Evolutionary conservation across 2,113 vertebrate genomes (phyloP).

Genomic region (Hemichromis elongatus): DNA sequence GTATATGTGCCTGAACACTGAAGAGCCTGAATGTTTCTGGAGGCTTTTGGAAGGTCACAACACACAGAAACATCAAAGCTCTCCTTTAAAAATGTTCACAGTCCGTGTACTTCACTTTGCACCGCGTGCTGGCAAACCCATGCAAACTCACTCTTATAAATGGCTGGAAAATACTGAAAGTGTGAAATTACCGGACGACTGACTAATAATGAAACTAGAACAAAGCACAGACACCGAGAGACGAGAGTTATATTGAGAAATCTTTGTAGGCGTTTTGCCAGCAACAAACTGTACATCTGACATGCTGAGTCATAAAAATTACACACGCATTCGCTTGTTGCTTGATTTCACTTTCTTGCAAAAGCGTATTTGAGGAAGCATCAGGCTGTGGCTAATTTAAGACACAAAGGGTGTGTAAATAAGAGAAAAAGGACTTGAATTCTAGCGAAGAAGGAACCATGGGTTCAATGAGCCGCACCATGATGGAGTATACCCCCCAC

Average conservation of each 20-base stretch:
- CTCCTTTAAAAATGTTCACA: not conserved
- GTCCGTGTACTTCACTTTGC: not conserved
- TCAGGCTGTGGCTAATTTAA: not conserved
- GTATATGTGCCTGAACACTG: not conserved
- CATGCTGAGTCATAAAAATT: not conserved
- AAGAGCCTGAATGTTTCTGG: not conserved
- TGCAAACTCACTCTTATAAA: not conserved
- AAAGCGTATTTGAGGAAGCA: not conserved
- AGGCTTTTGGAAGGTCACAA: not conserved
- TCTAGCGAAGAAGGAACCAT: slow-evolving; percentile 14
- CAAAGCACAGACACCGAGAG: not conserved
- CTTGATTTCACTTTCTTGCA: not conserved
- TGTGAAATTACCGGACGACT: not conserved
- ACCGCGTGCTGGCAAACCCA: not conserved
- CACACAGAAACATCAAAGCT: not conserved
- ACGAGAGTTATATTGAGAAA: not conserved
- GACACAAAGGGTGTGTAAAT: not conserved
- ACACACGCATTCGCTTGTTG: not conserved
- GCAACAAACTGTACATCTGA: not conserved
- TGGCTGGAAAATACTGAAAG: not conserved
- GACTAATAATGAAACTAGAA: not conserved
- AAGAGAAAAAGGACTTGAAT: not conserved
- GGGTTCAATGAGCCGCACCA: not conserved
- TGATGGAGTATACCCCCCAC: not conserved
- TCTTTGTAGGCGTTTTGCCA: not conserved